Conservation (phyloP, 2,797 vertebrate genomes). For the Pyrocephalus nanus region DNA sequence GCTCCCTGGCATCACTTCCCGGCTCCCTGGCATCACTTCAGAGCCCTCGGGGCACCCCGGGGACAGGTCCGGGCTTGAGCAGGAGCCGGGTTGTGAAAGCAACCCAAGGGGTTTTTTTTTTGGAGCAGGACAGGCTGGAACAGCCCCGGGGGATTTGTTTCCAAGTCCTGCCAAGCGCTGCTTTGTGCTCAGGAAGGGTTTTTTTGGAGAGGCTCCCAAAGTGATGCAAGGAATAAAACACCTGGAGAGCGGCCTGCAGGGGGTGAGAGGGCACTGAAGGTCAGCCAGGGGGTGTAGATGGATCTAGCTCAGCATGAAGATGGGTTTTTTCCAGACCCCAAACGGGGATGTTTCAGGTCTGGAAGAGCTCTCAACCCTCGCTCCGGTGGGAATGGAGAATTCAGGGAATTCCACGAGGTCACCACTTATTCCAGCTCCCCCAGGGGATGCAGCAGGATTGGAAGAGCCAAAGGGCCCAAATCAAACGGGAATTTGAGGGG, state of each 20-base stretch:
- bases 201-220: not conserved
- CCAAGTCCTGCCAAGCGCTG: not conserved
- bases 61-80: not conserved
- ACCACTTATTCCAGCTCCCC: not conserved
- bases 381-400: accelerated
- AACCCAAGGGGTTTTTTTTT: not conserved
- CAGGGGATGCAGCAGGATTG: not conserved
- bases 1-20: too few relatives aligned
- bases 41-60: not conserved
- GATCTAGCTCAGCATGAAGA: not conserved
- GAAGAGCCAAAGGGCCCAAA: not conserved
- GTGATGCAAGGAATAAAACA: not conserved
- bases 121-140: not conserved
- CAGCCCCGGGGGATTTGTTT: not conserved
- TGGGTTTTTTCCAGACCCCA: too few relatives aligned
- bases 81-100: not conserved
- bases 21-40: too few relatives aligned
- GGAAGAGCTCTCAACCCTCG: not conserved
- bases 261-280: not conserved
- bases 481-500: not conserved
- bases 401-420: not conserved
- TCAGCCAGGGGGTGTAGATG: not conserved
- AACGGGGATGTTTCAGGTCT: not conserved
- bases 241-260: not conserved
- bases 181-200: not conserved